These are phyloP conservation scores for Arremon brunneinucha DNA, from an alignment of 2,797 vertebrate species.

Conservation along the genomic window DNA sequence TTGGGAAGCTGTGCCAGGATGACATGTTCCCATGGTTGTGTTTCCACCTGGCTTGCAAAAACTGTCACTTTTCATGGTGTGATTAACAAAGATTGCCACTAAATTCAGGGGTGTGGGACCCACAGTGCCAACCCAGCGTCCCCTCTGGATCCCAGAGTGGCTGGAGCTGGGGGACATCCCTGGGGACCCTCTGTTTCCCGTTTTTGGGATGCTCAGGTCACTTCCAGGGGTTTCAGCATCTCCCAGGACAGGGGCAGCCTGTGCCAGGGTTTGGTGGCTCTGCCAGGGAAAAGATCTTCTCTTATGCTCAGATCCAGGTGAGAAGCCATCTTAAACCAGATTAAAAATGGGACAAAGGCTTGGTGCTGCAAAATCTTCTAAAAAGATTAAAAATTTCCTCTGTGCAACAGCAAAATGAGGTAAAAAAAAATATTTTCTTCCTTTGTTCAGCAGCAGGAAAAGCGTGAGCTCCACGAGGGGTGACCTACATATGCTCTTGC, in stretches of 20 bases:
- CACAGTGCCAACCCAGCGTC: background rate
- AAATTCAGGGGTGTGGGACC: background rate
- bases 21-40: background rate
- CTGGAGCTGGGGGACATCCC: background rate
- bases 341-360: background rate
- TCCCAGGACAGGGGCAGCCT: background rate
- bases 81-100: background rate
- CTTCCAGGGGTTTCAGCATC: background rate
- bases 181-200: background rate
- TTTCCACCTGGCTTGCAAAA: background rate
- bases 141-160: background rate
- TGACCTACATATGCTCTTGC: background rate
- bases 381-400: background rate
- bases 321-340: background rate
- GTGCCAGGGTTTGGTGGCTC: background rate
- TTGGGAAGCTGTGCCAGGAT: background rate
- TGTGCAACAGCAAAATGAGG: background rate
- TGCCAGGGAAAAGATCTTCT: background rate
- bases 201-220: background rate
- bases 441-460: background rate
- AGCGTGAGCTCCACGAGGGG: background rate
- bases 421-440: background rate
- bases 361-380: background rate
- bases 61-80: fast-evolving
- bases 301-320: background rate